Conservation (phyloP, 2,797 vertebrate genomes). For the Alfaro cultratus region DNA sequence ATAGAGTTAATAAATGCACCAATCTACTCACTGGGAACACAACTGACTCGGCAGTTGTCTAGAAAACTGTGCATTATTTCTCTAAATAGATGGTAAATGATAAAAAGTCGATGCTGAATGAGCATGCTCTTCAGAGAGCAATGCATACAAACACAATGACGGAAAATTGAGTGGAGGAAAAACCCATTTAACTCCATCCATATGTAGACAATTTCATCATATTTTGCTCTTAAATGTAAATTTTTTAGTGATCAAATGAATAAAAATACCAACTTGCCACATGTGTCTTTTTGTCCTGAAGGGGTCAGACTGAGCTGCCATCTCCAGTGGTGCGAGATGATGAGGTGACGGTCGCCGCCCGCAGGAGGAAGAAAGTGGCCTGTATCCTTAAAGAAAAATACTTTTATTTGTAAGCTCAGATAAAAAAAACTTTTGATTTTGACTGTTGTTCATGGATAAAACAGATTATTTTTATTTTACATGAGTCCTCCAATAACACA, state of each 20-base stretch:
- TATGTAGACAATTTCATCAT: not conserved
- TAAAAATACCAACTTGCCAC: not conserved
- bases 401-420: not conserved
- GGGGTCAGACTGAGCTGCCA: constrained; percentile 77
- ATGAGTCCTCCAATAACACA: not conserved
- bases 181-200: not conserved
- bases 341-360: constrained; percentile 83
- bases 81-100: not conserved
- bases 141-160: not conserved
- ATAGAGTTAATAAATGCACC: not conserved
- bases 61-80: not conserved
- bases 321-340: constrained; percentile 85
- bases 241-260: no score
- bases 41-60: not conserved
- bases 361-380: constrained; percentile 87
- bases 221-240: not conserved
- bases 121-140: not conserved
- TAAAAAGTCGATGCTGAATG: not conserved
- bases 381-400: constrained; percentile 85
- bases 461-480: not conserved
- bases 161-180: not conserved
- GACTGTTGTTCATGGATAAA: not conserved
- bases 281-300: constrained; percentile 40
- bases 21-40: not conserved
- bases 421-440: not conserved